Evolutionary conservation across 2,113 vertebrate genomes (phyloP).

Genomic region (Cyphotilapia sp.): DNA sequence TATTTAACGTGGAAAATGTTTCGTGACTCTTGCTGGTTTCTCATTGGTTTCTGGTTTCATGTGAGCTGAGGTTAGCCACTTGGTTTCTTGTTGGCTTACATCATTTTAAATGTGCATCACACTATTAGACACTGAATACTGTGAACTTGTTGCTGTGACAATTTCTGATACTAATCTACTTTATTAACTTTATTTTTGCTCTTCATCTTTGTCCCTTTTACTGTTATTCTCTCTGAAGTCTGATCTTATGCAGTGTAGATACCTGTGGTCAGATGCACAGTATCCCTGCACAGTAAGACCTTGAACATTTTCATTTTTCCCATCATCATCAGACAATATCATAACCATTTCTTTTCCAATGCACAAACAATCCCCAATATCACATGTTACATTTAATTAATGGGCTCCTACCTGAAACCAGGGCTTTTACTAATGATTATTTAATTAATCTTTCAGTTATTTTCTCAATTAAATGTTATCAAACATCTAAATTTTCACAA

Average conservation of each 20-base stretch:
- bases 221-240: not conserved
- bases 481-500: not conserved
- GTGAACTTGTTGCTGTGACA: not conserved
- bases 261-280: not conserved
- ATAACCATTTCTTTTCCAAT: not conserved
- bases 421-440: not conserved
- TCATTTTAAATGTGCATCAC: not conserved
- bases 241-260: not conserved
- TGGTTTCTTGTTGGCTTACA: not conserved
- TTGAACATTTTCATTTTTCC: not conserved
- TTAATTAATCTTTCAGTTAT: not conserved
- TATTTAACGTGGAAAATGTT: not conserved
- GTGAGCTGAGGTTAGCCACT: not conserved
- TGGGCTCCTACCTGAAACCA: not conserved
- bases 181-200: not conserved
- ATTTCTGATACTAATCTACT: not conserved
- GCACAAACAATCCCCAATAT: not conserved
- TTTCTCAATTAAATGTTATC: not conserved
- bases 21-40: not conserved
- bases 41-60: not conserved
- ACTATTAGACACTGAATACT: not conserved
- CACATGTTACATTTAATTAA: not conserved
- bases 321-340: accelerated
- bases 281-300: not conserved
- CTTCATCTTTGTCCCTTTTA: not conserved